Evolutionary conservation across 23 tunicate genomes (phyloP).

Genomic region (Trididemnum miniatum): DNA sequence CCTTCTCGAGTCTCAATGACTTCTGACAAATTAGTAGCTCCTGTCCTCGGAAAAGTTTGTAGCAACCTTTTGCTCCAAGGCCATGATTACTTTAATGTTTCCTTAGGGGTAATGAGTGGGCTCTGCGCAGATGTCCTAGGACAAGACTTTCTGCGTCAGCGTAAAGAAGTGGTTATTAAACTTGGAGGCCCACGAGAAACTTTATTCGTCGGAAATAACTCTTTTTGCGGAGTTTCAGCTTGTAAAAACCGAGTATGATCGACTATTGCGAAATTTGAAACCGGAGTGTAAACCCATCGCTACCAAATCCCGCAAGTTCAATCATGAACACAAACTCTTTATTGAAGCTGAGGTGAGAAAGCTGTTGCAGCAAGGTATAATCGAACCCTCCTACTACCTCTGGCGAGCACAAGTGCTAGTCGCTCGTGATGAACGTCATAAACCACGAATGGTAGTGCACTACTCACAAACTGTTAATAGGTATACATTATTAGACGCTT

Average conservation of each 20-base stretch:
- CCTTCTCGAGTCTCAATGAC: neutral
- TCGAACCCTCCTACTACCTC: neutral
- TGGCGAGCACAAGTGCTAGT: constrained; percentile 23
- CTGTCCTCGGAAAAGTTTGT: neutral
- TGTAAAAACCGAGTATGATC: neutral
- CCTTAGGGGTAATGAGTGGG: neutral
- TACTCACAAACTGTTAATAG: constrained; percentile 22
- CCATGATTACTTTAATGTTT: neutral
- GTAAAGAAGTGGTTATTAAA: neutral
- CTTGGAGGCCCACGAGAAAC: neutral
- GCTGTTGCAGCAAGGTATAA: neutral
- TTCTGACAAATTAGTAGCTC: neutral
- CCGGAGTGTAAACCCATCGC: neutral
- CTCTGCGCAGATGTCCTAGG: constrained; percentile 1
- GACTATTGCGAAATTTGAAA: neutral
- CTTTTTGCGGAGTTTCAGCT: neutral
- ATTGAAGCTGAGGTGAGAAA: neutral
- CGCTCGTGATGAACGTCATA: constrained; percentile 6
- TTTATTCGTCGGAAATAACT: neutral
- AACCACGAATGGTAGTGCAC: constrained; percentile 1
- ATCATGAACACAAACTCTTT: neutral
- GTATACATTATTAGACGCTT: neutral
- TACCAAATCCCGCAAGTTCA: neutral
- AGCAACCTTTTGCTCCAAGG: neutral
- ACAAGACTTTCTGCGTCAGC: neutral